Evolutionary conservation across 2,888 invertebrate genomes (phyloP), one percentile per base, ranked within the genome.

Genomic region (Rhingia campestris): DNA sequence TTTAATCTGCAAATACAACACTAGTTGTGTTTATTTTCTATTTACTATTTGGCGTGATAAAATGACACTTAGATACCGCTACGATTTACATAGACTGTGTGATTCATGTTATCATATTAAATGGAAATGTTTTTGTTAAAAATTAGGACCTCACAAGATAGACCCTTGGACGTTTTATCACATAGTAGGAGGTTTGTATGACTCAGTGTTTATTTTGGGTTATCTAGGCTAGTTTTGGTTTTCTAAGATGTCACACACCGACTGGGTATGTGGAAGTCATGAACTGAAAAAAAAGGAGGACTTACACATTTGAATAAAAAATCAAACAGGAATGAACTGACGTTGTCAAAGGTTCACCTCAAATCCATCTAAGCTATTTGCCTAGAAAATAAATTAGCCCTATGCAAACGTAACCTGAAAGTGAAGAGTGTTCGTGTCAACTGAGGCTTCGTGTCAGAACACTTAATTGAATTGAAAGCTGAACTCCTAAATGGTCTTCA

Each of bases 101-200:
- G 72, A 72, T 35, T 72, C 72, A 72, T 10, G 14, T 7, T 41
- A 39, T 72, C 22, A 64, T 12, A 54, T 35, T 7, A 14, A 45
- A 54, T 43, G 6, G 4, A 63, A 53, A 51, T 51, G 22, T 51
- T 70, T 43, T 43, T 6, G 4, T n/a, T 61, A 43, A n/a, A 43
- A 72, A 72, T 72, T 61, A 53, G 12, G 43, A 53, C 7, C 6
- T 33, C 10, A 30, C 14, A n/a, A 30, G 37, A 43, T 53, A 33
- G 49, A 59, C 6, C 32, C 6, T 69, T 45, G 4, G 10, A 0
- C 6, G 0, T 41, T 14, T 22, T 22, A 22, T 22, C 22, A 22
- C 22, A 22, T 22, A 22, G 22, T 22, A 22, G 22, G 10, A 9
- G 10, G 2, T 6, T 22, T 10, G 4, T n/a, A 5, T 37, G 67